phyloP scores from a whole-genome alignment of 2,888 invertebrate genomes.

The Epirrhoe tristata region DNA sequence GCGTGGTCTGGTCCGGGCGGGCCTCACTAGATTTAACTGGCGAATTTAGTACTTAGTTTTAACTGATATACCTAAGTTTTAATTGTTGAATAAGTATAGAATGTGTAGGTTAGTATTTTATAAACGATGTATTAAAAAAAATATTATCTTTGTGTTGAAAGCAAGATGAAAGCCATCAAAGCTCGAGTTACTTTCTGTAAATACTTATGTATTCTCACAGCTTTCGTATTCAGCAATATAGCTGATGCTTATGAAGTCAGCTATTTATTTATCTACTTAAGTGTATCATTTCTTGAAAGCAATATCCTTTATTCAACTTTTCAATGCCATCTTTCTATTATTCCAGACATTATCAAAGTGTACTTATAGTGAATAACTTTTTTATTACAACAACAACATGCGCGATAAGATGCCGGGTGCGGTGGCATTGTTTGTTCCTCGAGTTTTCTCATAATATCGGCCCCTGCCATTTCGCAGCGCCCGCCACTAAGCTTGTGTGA shows the following conservation, averaged over 20 bases:
- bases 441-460: constrained; percentile 69
- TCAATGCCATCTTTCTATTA: constrained; percentile 19
- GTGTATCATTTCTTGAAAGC: not conserved
- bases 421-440: constrained; percentile 56
- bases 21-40: no score
- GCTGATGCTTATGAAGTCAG: not conserved
- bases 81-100: no score
- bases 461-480: constrained; percentile 45
- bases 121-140: no score
- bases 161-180: no score
- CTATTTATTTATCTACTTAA: not conserved
- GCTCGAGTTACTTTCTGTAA: no score
- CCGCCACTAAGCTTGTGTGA: constrained; percentile 18
- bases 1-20: no score
- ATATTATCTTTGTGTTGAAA: no score
- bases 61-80: no score
- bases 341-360: constrained; percentile 41
- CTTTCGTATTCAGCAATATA: not conserved
- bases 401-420: constrained; percentile 60
- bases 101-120: no score
- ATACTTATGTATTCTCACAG: not conserved
- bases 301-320: constrained; percentile 17
- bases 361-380: constrained; percentile 55
- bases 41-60: no score
- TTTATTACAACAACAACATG: constrained; percentile 67